These are phyloP conservation scores for Taeniopygia guttata DNA, from an alignment of 2,797 vertebrate genomes.

Conservation along the genomic window DNA sequence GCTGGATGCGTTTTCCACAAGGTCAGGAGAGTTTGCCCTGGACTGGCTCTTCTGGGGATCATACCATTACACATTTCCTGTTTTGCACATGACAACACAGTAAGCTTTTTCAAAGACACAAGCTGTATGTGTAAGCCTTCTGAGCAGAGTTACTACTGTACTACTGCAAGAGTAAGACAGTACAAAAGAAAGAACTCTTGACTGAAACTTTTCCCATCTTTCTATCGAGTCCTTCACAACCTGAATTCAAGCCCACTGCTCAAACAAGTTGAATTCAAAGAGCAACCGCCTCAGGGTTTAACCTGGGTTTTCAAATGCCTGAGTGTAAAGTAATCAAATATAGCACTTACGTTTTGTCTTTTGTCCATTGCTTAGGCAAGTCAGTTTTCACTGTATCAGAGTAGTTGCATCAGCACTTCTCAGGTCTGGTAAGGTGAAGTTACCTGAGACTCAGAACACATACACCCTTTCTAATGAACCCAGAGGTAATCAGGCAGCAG, in stretches of 20 bases:
- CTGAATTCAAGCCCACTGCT: not conserved
- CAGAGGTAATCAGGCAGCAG: not conserved
- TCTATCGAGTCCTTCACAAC: not conserved
- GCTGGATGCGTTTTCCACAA: not conserved
- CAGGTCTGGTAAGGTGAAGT: not conserved
- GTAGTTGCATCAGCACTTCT: not conserved
- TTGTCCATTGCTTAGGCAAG: not conserved
- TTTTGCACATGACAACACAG: constrained; percentile 46
- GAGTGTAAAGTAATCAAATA: not conserved
- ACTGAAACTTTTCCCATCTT: not conserved
- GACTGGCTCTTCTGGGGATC: not conserved
- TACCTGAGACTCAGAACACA: not conserved
- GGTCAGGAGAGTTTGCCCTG: constrained; percentile 36
- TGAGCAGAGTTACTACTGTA: not conserved
- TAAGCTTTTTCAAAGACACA: constrained; percentile 17
- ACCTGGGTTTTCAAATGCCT: not conserved
- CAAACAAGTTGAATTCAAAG: not conserved
- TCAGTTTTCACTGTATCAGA: not conserved
- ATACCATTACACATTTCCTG: constrained; percentile 24
- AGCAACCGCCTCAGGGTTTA: not conserved
- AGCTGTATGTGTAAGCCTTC: not conserved
- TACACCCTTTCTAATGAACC: not conserved
- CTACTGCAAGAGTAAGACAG: not conserved
- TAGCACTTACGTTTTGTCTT: not conserved
- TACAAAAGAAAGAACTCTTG: not conserved